Evolutionary conservation across 1,140 invertebrate species (phyloP), one percentile per base, ranked within the genome.

Genomic region (Euura saliciscinereae): DNA sequence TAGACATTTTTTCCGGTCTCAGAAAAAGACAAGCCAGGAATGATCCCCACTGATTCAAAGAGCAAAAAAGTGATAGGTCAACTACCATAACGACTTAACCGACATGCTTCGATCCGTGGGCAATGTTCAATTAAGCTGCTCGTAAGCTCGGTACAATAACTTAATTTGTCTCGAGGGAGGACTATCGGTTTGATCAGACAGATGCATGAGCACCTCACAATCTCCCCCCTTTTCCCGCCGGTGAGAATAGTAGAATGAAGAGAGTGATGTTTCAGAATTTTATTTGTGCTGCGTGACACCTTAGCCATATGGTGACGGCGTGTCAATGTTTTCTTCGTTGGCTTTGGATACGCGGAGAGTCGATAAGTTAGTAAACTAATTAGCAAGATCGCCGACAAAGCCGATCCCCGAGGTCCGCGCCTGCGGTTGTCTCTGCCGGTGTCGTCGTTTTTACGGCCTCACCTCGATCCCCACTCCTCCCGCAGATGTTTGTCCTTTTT

Each of bases 311-410:
- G 78, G 78, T 80, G 80, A 81, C 80, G 78, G 70, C 68, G 43
- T 71, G 77, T 81, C 79, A 75, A 81, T 79, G 75, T 76, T 78
- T 79, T 75, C 73, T 11, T 74, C 67, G 51, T 73, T 72, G 45
- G 7, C 71, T 76, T 77, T 82, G 82, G 82, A 85, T 83, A 85
- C 80, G 75, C 73, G 74, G 74, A 76, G 78, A 79, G 79, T 85
- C 85, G 82, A 87, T 88, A 88, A 87, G 84, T 86, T 86, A 84
- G 85, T 87, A 86, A 88, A 88, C 85, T 87, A 87, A 88, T 88
- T 87, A 88, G 84, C 84, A 81, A 77, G 75, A 44, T 81, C 78
- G 85, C 85, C 86, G 85, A 86, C 86, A 86, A 87, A 87, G 86
- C 84, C 76, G 75, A 81, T 77, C 78, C 75, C 78, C 74, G 71